These are phyloP conservation scores for Leptinotarsa undecemlineata DNA, from an alignment of 1,140 invertebrate genomes.

Conservation along the genomic window DNA sequence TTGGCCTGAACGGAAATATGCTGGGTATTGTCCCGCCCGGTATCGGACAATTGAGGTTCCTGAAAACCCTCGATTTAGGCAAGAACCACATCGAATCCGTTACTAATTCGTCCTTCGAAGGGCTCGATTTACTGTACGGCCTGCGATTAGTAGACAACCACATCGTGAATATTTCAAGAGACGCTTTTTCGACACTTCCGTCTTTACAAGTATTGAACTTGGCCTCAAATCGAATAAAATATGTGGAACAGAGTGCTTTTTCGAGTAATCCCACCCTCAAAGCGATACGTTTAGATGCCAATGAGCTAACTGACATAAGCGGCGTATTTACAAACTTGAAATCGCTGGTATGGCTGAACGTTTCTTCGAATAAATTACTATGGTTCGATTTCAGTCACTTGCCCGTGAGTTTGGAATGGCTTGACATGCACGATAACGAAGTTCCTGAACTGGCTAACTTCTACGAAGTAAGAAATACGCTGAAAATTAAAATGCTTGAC, in stretches of 20 bases:
- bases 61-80: slow-evolving; percentile 78
- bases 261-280: slow-evolving; percentile 67
- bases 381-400: slow-evolving; percentile 71
- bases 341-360: slow-evolving; percentile 71
- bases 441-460: slow-evolving; percentile 71
- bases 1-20: slow-evolving; percentile 76
- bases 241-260: slow-evolving; percentile 68
- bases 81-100: slow-evolving; percentile 73
- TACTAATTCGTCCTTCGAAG: slow-evolving; percentile 65
- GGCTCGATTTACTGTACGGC: slow-evolving; percentile 66
- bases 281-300: slow-evolving; percentile 69
- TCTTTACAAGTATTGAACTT: slow-evolving; percentile 71
- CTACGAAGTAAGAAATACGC: slow-evolving; percentile 62
- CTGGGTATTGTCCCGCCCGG: slow-evolving; percentile 73
- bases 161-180: slow-evolving; percentile 67
- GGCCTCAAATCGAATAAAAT: slow-evolving; percentile 68
- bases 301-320: slow-evolving; percentile 67
- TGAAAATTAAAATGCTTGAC: slow-evolving; percentile 75
- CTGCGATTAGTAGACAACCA: slow-evolving; percentile 70
- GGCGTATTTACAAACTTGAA: slow-evolving; percentile 69
- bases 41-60: slow-evolving; percentile 66
- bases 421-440: slow-evolving; percentile 71
- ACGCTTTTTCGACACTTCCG: slow-evolving; percentile 67
- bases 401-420: slow-evolving; percentile 69
- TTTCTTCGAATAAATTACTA: slow-evolving; percentile 69